A percentile compares a stretch with the other conserved stretches of the same genome.
Evolutionary conservation across 2,797 vertebrate genomes (phyloP).

Genomic region (Silurus aristotelis): DNA sequence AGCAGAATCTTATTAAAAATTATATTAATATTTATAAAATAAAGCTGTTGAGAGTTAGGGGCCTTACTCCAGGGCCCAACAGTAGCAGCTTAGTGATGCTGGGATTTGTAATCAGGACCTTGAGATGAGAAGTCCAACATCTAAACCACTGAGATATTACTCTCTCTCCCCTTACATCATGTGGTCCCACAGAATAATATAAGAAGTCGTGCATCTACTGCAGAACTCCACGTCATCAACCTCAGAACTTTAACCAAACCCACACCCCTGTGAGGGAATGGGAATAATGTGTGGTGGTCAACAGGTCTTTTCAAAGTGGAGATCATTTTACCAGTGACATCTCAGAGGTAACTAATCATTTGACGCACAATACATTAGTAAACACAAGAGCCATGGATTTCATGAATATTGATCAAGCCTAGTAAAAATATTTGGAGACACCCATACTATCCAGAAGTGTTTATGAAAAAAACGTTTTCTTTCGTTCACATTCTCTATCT

Average conservation of each 20-base stretch:
- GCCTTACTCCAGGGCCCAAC: no score
- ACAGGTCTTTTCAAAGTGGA: neutral
- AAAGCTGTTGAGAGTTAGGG: no score
- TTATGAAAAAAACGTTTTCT: neutral
- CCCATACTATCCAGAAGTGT: neutral
- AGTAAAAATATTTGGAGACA: neutral
- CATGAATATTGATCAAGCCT: neutral
- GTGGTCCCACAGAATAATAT: neutral
- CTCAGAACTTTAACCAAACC: neutral
- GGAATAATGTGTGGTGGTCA: neutral
- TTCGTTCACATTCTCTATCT: neutral
- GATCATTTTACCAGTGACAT: neutral
- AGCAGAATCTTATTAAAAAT: no score
- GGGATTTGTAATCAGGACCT: no score
- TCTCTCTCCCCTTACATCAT: neutral
- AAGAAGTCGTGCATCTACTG: neutral
- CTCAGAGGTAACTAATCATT: neutral
- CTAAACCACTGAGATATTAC: no score
- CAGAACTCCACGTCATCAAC: neutral
- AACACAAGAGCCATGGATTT: neutral
- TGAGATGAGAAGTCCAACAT: no score
- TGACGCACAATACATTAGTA: neutral
- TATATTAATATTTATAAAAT: no score
- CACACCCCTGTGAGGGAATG: neutral
- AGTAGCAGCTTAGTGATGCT: no score